A percentile compares a stretch with the other conserved stretches of the same genome.
phyloP scores from a whole-genome alignment of 1,140 invertebrate genomes.

The Drosophila leontia region DNA sequence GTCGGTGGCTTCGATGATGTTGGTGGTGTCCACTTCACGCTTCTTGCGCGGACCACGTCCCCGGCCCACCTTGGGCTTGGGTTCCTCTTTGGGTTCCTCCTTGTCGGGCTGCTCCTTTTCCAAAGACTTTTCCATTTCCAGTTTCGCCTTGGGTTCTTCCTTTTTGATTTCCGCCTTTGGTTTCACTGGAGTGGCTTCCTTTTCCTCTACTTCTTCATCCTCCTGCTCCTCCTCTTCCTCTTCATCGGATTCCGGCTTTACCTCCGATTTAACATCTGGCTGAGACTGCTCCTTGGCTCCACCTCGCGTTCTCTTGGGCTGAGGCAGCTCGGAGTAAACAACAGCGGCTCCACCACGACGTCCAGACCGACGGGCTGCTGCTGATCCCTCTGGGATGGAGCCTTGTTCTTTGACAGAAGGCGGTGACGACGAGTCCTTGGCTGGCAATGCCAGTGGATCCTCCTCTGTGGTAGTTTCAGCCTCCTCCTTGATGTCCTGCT shows the following conservation, averaged over 20 bases:
- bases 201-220: conserved; percentile 1
- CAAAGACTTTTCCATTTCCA: not conserved
- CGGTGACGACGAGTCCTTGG: not conserved
- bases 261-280: conserved; percentile 25
- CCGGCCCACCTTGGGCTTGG: conserved; percentile 49
- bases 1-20: conserved; percentile 73
- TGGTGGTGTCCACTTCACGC: conserved; percentile 86
- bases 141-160: not conserved
- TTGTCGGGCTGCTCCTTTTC: conserved; percentile 6
- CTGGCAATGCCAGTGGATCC: not conserved
- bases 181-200: not conserved
- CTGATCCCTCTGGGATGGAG: conserved; percentile 13
- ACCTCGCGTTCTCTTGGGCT: conserved; percentile 70
- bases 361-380: conserved; percentile 63
- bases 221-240: not conserved
- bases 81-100: conserved; percentile 22
- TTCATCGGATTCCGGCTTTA: conserved; percentile 19
- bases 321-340: conserved; percentile 63
- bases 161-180: conserved; percentile 4
- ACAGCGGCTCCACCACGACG: conserved; percentile 68
- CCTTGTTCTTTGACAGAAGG: conserved; percentile 20
- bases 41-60: conserved; percentile 84
- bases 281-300: conserved; percentile 42
- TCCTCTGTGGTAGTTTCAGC: not conserved
- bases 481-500: conserved; percentile 38